These are phyloP conservation scores for Pangasius sanitwongsei DNA, from an alignment of 2,797 vertebrate genomes.

Conservation along the genomic window DNA sequence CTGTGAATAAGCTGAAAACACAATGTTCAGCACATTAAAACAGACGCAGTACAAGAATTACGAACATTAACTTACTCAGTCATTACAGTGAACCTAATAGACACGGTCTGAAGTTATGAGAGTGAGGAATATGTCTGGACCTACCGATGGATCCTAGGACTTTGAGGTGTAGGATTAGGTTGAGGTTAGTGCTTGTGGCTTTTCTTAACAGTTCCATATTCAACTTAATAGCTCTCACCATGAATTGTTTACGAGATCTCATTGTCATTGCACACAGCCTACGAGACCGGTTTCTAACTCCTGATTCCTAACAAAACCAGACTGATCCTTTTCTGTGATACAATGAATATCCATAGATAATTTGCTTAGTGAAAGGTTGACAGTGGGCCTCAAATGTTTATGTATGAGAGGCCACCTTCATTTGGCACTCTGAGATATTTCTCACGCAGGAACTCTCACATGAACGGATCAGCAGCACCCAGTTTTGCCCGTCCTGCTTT, in stretches of 20 bases:
- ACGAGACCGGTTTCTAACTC: not conserved
- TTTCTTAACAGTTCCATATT: not conserved
- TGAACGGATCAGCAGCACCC: not conserved
- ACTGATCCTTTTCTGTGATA: not conserved
- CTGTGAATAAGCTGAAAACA: not conserved
- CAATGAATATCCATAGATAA: not conserved
- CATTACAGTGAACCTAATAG: not conserved
- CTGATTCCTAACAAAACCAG: not conserved
- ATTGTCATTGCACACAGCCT: not conserved
- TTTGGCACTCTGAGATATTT: not conserved
- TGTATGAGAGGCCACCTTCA: not conserved
- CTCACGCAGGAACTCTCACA: conserved; percentile 13
- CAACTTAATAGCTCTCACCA: not conserved
- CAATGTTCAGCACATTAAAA: not conserved
- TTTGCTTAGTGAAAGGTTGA: not conserved
- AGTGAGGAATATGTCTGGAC: not conserved
- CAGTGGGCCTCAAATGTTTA: not conserved
- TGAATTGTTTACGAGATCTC: not conserved
- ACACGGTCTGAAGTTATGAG: not conserved
- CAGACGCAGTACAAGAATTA: not conserved
- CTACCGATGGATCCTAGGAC: not conserved
- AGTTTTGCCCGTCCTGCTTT: conserved; percentile 3
- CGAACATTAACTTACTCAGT: not conserved
- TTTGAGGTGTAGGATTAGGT: not conserved
- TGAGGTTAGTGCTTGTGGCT: not conserved